These are phyloP conservation scores for Oegoconia quadripuncta DNA, from an alignment of 2,888 invertebrate genomes.

Conservation along the genomic window DNA sequence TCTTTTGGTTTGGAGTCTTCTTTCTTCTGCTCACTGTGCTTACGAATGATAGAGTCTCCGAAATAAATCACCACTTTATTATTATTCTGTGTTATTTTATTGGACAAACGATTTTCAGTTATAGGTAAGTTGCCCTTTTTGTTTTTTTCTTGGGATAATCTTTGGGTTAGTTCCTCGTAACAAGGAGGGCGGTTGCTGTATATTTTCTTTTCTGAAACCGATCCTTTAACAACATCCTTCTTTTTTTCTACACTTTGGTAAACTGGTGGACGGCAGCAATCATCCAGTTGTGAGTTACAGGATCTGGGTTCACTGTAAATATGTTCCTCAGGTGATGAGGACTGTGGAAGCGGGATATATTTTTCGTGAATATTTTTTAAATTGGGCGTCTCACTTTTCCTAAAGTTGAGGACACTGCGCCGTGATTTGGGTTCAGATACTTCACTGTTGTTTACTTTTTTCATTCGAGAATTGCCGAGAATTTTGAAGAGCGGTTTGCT, in stretches of 20 bases:
- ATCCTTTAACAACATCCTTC: constrained; percentile 43
- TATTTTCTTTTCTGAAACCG: constrained; percentile 53
- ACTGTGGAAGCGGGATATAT: constrained; percentile 63
- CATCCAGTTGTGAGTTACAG: constrained; percentile 58
- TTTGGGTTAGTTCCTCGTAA: constrained; percentile 67
- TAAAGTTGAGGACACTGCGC: constrained; percentile 66
- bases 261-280: constrained; percentile 65
- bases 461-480: constrained; percentile 61
- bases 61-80: constrained; percentile 87
- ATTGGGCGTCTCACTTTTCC: constrained; percentile 50
- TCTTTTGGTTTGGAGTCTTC: constrained; percentile 51
- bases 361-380: constrained; percentile 69
- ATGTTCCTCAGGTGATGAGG: constrained; percentile 55
- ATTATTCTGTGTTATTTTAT: constrained; percentile 70
- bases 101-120: constrained; percentile 51
- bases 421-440: constrained; percentile 57
- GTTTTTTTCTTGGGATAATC: constrained; percentile 67
- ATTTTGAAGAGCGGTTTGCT: constrained; percentile 67
- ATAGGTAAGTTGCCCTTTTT: constrained; percentile 58
- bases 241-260: constrained; percentile 71
- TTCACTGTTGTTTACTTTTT: constrained; percentile 58
- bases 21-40: constrained; percentile 67
- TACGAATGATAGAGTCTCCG: constrained; percentile 81
- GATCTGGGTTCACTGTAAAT: constrained; percentile 67
- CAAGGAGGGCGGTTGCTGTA: constrained; percentile 68